A percentile compares a stretch with the other conserved stretches of the same genome.
Conservation (phyloP, 2,888 invertebrate species). For the Corythucha ciliata region DNA sequence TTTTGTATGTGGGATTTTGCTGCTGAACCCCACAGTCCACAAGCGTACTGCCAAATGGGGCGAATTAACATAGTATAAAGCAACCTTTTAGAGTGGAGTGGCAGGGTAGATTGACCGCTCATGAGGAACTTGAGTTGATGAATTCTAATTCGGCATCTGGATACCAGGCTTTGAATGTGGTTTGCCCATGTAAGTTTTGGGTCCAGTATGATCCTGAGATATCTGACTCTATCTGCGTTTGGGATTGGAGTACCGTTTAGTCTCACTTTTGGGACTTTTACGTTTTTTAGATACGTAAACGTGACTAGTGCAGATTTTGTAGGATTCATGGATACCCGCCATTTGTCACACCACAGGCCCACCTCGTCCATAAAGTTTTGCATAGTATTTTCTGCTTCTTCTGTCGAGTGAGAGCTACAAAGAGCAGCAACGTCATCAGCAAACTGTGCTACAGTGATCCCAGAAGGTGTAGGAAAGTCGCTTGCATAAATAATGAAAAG, state of each 20-base stretch:
- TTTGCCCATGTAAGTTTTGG: slow-evolving; percentile 12
- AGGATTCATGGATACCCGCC: slow-evolving; percentile 8
- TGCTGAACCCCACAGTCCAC: slow-evolving; percentile 6
- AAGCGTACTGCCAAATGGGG: slow-evolving; percentile 3
- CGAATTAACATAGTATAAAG: slow-evolving; percentile 1
- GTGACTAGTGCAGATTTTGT: slow-evolving; percentile 11
- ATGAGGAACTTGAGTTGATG: slow-evolving; percentile 4
- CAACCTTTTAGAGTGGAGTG: background rate
- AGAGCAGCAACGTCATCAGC: too few species aligned
- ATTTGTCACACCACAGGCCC: slow-evolving; percentile 10
- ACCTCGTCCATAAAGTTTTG: slow-evolving; percentile 5
- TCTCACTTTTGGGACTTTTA: slow-evolving; percentile 1
- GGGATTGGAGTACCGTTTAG: slow-evolving; percentile 5
- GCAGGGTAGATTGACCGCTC: too few species aligned
- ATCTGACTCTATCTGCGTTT: slow-evolving; percentile 8
- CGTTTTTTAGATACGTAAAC: slow-evolving; percentile 8
- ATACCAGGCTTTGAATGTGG: slow-evolving; percentile 8
- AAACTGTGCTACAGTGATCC: too few species aligned
- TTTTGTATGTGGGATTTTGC: background rate
- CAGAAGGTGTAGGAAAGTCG: too few species aligned
- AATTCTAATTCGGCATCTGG: slow-evolving; percentile 8
- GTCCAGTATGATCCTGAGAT: slow-evolving; percentile 3
- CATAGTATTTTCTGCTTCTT: too few species aligned
- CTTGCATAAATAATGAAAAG: too few species aligned
- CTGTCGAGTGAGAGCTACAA: too few species aligned